Conservation (phyloP, 1,140 invertebrate species). For the Fopius arisanus region DNA sequence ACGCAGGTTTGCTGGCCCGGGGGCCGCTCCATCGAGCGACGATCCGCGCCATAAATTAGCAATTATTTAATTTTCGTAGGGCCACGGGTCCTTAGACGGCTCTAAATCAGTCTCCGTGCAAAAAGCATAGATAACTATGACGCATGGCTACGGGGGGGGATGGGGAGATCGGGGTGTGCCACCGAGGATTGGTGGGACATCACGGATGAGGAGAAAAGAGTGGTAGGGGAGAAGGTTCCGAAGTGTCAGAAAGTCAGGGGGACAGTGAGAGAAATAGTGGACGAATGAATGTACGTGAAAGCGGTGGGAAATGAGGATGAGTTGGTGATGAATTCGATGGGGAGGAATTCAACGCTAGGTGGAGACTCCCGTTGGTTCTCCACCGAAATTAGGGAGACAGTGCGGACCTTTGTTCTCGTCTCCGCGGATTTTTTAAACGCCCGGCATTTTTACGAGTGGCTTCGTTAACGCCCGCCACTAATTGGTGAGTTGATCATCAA, state of each 20-base stretch:
- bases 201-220: slow-evolving; percentile 35
- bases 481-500: too few relatives aligned
- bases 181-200: slow-evolving; percentile 26
- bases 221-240: slow-evolving; percentile 35
- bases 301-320: neutral
- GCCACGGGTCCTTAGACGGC: slow-evolving; percentile 65
- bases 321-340: neutral
- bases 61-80: slow-evolving; percentile 67
- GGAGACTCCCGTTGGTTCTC: too few relatives aligned
- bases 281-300: slow-evolving; percentile 18
- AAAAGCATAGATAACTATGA: slow-evolving; percentile 68
- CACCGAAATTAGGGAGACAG: too few relatives aligned
- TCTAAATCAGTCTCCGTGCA: slow-evolving; percentile 66
- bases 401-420: too few relatives aligned
- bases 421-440: too few relatives aligned
- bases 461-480: too few relatives aligned
- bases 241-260: slow-evolving; percentile 39
- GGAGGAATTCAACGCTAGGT: neutral
- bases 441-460: too few relatives aligned
- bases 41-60: slow-evolving; percentile 66
- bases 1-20: slow-evolving; percentile 12
- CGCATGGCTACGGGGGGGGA: slow-evolving; percentile 58
- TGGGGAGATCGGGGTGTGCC: slow-evolving; percentile 41
- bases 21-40: slow-evolving; percentile 40
- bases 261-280: neutral